Conservation (phyloP, 1,140 invertebrate species). For the Heliconius nattereri region DNA sequence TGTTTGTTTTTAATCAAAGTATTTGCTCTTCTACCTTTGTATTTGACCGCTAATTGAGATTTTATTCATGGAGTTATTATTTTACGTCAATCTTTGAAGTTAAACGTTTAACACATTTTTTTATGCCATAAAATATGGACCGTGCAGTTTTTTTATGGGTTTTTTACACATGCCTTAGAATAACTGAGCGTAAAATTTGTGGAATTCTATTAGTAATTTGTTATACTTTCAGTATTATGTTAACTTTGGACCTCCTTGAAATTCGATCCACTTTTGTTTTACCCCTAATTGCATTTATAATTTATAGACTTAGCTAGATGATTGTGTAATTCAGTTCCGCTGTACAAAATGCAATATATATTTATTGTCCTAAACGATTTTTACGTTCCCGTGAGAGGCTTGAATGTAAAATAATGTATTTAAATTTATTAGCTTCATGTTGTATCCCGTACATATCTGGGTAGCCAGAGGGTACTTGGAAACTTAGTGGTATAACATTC, state of each 20-base stretch:
- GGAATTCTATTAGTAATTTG: background rate
- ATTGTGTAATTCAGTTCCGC: background rate
- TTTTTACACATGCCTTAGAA: background rate
- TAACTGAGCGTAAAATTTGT: background rate
- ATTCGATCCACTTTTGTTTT: too few species aligned
- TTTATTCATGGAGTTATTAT: constrained; percentile 73
- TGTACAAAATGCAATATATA: background rate
- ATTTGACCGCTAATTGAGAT: constrained; percentile 72
- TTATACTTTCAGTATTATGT: background rate
- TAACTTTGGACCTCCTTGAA: background rate
- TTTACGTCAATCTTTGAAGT: constrained; percentile 40
- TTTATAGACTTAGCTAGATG: too few species aligned
- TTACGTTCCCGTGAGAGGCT: too few species aligned
- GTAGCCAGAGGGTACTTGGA: too few species aligned
- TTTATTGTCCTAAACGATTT: too few species aligned
- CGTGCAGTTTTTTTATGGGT: constrained; percentile 13
- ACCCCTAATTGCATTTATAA: too few species aligned
- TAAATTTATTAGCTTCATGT: too few species aligned
- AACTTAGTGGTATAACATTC: too few species aligned
- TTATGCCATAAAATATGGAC: constrained; percentile 24
- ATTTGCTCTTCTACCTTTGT: constrained; percentile 56
- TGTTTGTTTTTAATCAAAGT: constrained; percentile 71
- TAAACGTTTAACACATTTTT: constrained; percentile 37
- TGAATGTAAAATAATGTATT: too few species aligned
- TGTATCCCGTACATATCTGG: too few species aligned